These are phyloP conservation scores for Bathynomus jamesi DNA, from an alignment of 1,140 invertebrate genomes.

Conservation along the genomic window DNA sequence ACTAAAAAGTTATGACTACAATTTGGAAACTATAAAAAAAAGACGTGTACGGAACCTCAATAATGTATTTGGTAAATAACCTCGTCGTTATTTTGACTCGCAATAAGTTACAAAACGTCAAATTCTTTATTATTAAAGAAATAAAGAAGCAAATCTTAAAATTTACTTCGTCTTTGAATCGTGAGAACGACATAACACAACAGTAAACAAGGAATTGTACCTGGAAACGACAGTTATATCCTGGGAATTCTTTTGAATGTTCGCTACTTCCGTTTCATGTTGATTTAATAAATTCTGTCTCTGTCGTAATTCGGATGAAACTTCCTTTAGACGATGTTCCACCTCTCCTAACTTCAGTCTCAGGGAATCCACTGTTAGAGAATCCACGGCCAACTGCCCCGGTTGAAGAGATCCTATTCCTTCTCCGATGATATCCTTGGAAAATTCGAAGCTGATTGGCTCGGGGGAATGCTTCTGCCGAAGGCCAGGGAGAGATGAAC, in stretches of 20 bases:
- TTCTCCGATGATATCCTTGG: slow-evolving; percentile 66
- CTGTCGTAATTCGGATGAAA: slow-evolving; percentile 40
- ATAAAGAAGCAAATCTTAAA: no score
- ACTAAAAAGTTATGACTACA: no score
- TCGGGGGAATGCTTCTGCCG: slow-evolving; percentile 61
- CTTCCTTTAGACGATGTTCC: slow-evolving; percentile 60
- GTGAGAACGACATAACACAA: no score
- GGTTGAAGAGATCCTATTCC: slow-evolving; percentile 55
- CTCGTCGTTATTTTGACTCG: no score
- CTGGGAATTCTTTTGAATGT: slow-evolving; percentile 37
- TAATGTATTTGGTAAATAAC: no score
- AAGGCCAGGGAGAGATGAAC: slow-evolving; percentile 52
- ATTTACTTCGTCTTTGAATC: no score
- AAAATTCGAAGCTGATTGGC: slow-evolving; percentile 69
- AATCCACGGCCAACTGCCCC: slow-evolving; percentile 79
- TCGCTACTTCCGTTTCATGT: slow-evolving; percentile 41
- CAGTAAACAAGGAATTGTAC: no score
- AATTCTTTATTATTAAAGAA: no score
- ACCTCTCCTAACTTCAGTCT: slow-evolving; percentile 65
- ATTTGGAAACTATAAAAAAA: no score
- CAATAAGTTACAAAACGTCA: no score
- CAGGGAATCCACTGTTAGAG: slow-evolving; percentile 79
- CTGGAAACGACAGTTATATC: slow-evolving; percentile 27
- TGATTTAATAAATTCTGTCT: slow-evolving; percentile 42
- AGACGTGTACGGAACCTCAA: no score